Evolutionary conservation across 2,888 invertebrate genomes (phyloP).

Genomic region (Nemotelus pantherinus): DNA sequence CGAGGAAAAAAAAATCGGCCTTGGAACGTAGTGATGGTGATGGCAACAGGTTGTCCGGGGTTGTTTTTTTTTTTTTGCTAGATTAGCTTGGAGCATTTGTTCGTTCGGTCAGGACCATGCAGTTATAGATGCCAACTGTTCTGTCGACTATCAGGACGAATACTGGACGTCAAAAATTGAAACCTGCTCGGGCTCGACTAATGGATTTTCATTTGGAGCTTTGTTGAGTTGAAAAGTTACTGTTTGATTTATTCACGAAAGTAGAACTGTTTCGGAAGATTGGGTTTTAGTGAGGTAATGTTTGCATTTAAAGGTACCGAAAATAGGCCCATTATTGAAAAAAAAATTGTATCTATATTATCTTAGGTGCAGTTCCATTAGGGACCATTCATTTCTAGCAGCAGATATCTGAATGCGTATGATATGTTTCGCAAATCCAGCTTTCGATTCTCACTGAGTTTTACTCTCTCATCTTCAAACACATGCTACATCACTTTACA

Average conservation of each 20-base stretch:
- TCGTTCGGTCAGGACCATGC: background rate
- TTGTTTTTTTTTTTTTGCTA: conserved; percentile 8
- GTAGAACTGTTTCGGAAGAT: background rate
- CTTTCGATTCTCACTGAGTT: too few relatives aligned
- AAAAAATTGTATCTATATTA: too few relatives aligned
- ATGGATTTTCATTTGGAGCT: too few relatives aligned
- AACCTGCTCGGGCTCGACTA: background rate
- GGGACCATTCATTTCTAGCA: too few relatives aligned
- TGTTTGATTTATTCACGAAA: conserved; percentile 29
- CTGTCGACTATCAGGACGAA: background rate
- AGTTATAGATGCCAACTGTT: background rate
- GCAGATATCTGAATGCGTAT: too few relatives aligned
- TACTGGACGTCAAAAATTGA: conserved; percentile 2
- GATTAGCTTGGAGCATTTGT: conserved; percentile 18
- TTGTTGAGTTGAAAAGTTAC: background rate
- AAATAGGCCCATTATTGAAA: too few relatives aligned
- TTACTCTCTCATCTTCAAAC: too few relatives aligned
- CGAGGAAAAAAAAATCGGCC: background rate
- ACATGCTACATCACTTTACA: too few relatives aligned
- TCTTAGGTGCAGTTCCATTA: too few relatives aligned
- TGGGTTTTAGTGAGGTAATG: too few relatives aligned
- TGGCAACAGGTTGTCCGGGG: conserved; percentile 25
- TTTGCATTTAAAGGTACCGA: too few relatives aligned
- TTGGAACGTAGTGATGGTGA: background rate
- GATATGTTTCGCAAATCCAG: too few relatives aligned